Evolutionary conservation across 2,113 vertebrate genomes (phyloP).

Genomic region (Pelecanoides urinatrix): DNA sequence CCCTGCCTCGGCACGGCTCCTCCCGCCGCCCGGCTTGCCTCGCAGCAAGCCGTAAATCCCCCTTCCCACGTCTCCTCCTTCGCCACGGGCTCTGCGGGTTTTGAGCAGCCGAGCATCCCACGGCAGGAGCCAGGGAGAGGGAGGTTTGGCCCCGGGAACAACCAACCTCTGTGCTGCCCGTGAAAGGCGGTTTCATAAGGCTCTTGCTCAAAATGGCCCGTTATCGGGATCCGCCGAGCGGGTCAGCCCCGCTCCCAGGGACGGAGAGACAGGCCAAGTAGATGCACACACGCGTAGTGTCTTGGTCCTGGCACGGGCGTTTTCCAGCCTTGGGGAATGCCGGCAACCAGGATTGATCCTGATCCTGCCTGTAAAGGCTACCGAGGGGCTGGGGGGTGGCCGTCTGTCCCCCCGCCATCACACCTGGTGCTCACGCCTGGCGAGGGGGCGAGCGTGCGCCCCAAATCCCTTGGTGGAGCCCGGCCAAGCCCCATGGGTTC

Average conservation of each 20-base stretch:
- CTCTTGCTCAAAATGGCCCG: not conserved
- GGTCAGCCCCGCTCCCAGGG: not conserved
- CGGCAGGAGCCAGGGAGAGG: not conserved
- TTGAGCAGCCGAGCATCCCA: not conserved
- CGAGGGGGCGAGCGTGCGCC: rapidly evolving
- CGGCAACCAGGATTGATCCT: not conserved
- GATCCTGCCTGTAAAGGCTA: not conserved
- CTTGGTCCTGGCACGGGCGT: not conserved
- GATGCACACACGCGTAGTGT: not conserved
- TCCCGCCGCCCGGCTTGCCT: not conserved
- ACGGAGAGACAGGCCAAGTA: not conserved
- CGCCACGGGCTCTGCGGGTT: not conserved
- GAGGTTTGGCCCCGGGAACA: constrained; percentile 55
- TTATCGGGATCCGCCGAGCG: not conserved
- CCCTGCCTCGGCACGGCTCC: not conserved
- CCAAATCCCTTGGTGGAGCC: not conserved
- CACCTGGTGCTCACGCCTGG: too few species aligned
- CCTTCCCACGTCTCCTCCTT: not conserved
- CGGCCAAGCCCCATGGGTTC: rapidly evolving
- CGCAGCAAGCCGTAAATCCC: constrained; percentile 23
- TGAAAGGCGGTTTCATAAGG: constrained; percentile 59
- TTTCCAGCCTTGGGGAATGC: not conserved
- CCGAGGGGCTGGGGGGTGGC: rapidly evolving
- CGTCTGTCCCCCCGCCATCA: not conserved
- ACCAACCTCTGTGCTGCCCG: constrained; percentile 40